Conservation (phyloP, 2,888 invertebrate genomes). For the Plagodis dolabraria region DNA sequence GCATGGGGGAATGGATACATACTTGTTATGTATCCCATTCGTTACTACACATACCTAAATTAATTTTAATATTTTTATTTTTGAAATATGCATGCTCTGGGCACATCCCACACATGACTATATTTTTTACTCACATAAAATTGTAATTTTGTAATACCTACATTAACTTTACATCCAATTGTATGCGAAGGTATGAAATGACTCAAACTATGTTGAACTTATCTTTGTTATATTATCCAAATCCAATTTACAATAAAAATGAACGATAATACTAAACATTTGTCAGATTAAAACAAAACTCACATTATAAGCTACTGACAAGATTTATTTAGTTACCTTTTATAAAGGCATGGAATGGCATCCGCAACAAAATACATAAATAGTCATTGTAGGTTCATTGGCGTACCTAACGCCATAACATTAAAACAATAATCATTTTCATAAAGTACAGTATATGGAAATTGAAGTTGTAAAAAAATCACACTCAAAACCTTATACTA, state of each 20-base stretch:
- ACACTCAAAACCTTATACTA: too few species aligned
- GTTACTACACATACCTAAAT: too few species aligned
- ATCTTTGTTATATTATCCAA: conserved; percentile 77
- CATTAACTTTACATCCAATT: too few species aligned
- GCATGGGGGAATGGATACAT: too few species aligned
- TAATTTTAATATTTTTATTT: too few species aligned
- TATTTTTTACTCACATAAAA: too few species aligned
- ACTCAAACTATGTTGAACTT: conserved; percentile 48
- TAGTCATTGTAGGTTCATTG: conserved; percentile 44
- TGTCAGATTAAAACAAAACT: conserved; percentile 64
- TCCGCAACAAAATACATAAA: conserved; percentile 61
- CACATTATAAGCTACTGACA: conserved; percentile 76
- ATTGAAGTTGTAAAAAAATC: too few species aligned
- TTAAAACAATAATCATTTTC: conserved; percentile 6
- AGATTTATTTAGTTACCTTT: conserved; percentile 79
- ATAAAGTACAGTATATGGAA: too few species aligned
- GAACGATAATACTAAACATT: conserved; percentile 64
- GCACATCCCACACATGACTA: too few species aligned
- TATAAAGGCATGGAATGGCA: conserved; percentile 82
- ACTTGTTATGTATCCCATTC: too few species aligned
- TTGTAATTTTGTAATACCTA: too few species aligned
- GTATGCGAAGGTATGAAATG: neutral
- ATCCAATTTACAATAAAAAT: conserved; percentile 79
- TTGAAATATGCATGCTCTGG: too few species aligned
- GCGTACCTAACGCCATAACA: conserved; percentile 31